Conservation (phyloP, 2,888 invertebrate genomes). For the Deroplatys truncata region DNA sequence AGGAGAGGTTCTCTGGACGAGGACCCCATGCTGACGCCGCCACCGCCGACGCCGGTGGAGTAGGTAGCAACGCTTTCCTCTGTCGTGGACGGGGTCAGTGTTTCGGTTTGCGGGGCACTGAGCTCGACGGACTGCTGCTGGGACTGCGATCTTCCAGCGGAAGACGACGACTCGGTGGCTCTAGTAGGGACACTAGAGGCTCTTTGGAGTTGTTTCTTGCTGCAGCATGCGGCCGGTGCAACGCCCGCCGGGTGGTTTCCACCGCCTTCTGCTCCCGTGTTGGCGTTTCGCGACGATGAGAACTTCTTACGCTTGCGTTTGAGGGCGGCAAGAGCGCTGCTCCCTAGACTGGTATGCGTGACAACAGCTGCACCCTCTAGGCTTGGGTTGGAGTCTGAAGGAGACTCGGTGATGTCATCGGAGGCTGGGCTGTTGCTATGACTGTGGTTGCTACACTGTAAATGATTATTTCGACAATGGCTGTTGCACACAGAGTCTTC, state of each 20-base stretch:
- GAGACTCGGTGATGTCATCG: slow-evolving; percentile 66
- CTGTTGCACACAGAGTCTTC: slow-evolving; percentile 76
- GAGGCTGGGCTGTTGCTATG: slow-evolving; percentile 56
- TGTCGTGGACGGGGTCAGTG: slow-evolving; percentile 53
- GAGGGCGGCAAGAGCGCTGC: slow-evolving; percentile 64
- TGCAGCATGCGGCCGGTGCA: background rate
- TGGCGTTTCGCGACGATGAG: slow-evolving; percentile 68
- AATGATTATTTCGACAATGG: slow-evolving; percentile 50
- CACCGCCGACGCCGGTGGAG: slow-evolving; percentile 8
- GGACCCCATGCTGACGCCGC: slow-evolving; percentile 14
- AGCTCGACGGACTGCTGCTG: slow-evolving; percentile 55
- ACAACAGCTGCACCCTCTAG: slow-evolving; percentile 39
- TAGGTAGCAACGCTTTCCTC: slow-evolving; percentile 47
- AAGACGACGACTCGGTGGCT: slow-evolving; percentile 43
- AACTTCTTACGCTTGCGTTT: slow-evolving; percentile 80
- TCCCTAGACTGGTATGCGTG: slow-evolving; percentile 31
- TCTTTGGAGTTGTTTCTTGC: slow-evolving; percentile 56
- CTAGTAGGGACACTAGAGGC: slow-evolving; percentile 67
- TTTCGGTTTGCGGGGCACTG: slow-evolving; percentile 20
- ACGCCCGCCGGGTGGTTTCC: background rate
- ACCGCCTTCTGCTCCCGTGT: slow-evolving; percentile 14
- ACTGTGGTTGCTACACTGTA: slow-evolving; percentile 37
- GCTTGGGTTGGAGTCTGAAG: slow-evolving; percentile 68
- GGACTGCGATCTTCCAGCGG: slow-evolving; percentile 55
- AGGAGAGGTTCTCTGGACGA: slow-evolving; percentile 13